Evolutionary conservation across 2,113 vertebrate species (phyloP).

Genomic region (Recurvirostra avosetta): DNA sequence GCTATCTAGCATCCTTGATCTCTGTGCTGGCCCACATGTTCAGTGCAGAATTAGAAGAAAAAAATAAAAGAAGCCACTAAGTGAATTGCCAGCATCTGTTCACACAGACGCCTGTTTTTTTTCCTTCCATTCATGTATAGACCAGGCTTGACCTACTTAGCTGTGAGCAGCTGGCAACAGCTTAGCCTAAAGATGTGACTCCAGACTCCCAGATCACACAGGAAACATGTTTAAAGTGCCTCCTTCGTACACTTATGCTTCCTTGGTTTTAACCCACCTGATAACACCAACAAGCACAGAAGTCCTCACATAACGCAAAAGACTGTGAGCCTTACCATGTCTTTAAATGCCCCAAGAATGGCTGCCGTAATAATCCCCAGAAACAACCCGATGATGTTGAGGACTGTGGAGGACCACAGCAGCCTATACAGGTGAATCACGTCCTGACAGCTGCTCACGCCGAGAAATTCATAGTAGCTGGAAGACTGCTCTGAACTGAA

Average conservation of each 20-base stretch:
- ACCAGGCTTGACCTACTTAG: not conserved
- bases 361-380: constrained; percentile 88
- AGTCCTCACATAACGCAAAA: not conserved
- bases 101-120: not conserved
- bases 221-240: not conserved
- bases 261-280: not conserved
- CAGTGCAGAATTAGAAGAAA: not conserved
- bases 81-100: not conserved
- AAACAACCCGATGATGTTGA: constrained; percentile 85
- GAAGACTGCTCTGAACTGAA: constrained; percentile 75
- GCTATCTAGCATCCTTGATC: not conserved
- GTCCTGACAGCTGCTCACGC: constrained; percentile 85
- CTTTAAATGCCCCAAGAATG: constrained; percentile 92
- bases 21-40: not conserved
- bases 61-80: not conserved
- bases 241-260: not conserved
- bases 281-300: not conserved
- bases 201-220: not conserved
- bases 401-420: constrained; percentile 86
- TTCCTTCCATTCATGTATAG: not conserved
- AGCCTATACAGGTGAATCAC: constrained; percentile 88
- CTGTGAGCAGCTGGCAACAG: constrained; percentile 7
- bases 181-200: not conserved
- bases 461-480: constrained; percentile 85
- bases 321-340: constrained; percentile 78